Conservation (phyloP, 2,888 invertebrate species). For the Polydrusus pterygomalis region DNA sequence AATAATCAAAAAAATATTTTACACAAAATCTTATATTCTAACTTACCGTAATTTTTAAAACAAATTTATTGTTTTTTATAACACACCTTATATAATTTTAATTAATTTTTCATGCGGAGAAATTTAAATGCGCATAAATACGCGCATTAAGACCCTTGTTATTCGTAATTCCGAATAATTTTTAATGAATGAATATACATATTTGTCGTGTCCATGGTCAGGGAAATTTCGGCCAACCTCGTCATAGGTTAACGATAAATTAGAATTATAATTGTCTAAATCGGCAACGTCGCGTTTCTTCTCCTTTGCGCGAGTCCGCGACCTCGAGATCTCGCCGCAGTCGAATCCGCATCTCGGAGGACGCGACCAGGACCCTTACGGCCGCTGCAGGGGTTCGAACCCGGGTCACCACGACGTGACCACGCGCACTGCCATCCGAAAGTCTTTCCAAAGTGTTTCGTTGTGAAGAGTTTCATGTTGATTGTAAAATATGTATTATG, state of each 20-base stretch:
- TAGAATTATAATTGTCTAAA: conserved; percentile 16
- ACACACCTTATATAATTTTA: too few species aligned
- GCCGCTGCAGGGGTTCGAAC: conserved; percentile 34
- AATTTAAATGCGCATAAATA: neutral
- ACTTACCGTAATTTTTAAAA: too few species aligned
- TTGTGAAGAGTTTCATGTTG: conserved; percentile 16
- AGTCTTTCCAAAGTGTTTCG: conserved; percentile 22
- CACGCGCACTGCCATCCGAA: conserved; percentile 43
- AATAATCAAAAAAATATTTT: too few species aligned
- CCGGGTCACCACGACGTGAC: conserved; percentile 44
- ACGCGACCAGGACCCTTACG: conserved; percentile 43
- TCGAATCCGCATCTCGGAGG: conserved; percentile 56
- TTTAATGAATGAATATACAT: conserved; percentile 38
- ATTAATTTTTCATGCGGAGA: too few species aligned
- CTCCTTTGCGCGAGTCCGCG: conserved; percentile 53
- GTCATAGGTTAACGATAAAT: conserved; percentile 27
- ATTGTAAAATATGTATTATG: conserved; percentile 11
- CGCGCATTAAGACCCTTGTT: neutral
- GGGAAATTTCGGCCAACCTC: conserved; percentile 24
- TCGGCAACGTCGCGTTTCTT: conserved; percentile 40
- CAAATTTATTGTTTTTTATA: too few species aligned
- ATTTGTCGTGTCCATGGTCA: conserved; percentile 40
- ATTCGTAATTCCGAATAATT: conserved; percentile 16
- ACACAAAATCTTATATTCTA: too few species aligned
- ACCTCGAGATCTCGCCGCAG: conserved; percentile 56